These are phyloP conservation scores for Melanerpes formicivorus DNA, from an alignment of 2,113 vertebrate species.

Conservation along the genomic window DNA sequence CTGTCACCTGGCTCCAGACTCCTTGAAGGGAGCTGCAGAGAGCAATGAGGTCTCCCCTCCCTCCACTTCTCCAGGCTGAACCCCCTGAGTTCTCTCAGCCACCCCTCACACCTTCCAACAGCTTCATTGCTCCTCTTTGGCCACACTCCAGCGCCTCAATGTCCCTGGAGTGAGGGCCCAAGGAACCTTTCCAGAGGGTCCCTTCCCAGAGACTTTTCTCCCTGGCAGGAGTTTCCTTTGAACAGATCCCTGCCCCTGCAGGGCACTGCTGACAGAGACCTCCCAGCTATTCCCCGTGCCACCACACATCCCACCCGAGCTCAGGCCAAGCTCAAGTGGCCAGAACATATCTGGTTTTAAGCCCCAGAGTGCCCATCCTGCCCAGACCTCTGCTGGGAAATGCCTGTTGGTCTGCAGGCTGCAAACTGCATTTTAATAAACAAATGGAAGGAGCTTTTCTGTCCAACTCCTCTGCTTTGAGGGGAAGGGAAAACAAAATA, in stretches of 20 bases:
- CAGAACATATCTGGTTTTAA: background rate
- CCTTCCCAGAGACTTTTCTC: background rate
- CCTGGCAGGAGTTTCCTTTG: background rate
- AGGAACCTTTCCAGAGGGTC: background rate
- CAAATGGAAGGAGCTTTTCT: background rate
- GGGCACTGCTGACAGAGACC: background rate
- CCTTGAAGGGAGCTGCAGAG: background rate
- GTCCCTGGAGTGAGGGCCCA: background rate
- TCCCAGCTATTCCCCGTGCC: accelerated
- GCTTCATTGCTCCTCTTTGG: background rate
- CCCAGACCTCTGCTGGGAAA: background rate
- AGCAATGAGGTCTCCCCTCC: background rate
- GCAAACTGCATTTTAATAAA: slow-evolving; percentile 1
- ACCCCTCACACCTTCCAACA: background rate
- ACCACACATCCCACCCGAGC: background rate
- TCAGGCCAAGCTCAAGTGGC: background rate
- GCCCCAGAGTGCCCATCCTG: background rate
- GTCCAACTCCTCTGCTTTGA: background rate
- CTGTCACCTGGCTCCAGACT: no score
- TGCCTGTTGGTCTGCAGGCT: slow-evolving; percentile 35
- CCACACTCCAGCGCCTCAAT: background rate
- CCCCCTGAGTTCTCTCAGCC: background rate
- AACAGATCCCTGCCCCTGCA: background rate
- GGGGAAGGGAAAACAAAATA: slow-evolving; percentile 44
- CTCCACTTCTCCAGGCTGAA: background rate